These are phyloP conservation scores for Cyanocitta stelleri DNA, from an alignment of 2,113 vertebrate species.

Conservation along the genomic window DNA sequence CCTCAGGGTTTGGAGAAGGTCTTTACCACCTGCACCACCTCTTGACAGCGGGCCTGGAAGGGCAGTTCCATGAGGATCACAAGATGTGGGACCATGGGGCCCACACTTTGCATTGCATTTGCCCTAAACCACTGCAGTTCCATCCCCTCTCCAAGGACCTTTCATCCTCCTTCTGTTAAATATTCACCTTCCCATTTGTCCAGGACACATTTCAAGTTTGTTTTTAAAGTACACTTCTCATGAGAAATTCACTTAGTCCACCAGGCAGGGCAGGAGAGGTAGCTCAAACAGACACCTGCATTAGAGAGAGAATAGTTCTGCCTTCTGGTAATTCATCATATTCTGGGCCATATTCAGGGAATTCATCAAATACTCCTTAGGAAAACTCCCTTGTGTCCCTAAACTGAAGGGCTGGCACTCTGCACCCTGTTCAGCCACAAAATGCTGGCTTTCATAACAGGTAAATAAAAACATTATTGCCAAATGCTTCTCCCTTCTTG, in stretches of 20 bases:
- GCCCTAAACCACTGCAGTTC: neutral
- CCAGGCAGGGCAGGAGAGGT: neutral
- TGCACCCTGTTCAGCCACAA: neutral
- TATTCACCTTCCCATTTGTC: neutral
- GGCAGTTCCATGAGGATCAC: neutral
- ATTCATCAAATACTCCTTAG: neutral
- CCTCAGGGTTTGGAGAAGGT: neutral
- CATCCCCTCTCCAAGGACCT: neutral
- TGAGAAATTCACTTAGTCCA: neutral
- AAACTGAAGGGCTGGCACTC: neutral
- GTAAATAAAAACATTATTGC: slow-evolving; percentile 8
- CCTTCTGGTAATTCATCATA: neutral
- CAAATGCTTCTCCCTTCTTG: neutral
- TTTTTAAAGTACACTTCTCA: neutral
- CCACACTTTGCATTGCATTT: neutral
- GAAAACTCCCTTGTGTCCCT: neutral
- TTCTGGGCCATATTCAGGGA: neutral
- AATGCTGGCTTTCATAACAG: neutral
- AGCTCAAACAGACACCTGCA: neutral
- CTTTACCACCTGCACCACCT: neutral
- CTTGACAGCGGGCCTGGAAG: neutral
- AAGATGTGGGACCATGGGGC: neutral
- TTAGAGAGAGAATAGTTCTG: neutral
- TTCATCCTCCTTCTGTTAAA: neutral
- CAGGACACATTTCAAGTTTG: neutral